Base-by-base conservation (phyloP, 1,140 invertebrate species). In the Drosophila obscura region DNA sequence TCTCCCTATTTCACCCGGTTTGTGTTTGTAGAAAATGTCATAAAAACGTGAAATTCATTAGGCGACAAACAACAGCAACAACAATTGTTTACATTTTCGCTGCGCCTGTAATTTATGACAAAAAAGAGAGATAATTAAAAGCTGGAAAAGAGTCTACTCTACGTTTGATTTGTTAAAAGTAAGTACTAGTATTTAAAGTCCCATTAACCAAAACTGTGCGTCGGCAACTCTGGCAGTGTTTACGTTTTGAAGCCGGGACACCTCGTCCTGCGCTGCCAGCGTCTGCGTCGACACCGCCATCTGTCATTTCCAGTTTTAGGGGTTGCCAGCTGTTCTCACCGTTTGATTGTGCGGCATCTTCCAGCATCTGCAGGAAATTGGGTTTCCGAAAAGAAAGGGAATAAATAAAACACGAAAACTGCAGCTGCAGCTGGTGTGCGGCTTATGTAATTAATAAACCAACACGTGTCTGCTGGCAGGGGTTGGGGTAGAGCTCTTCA, bases 401-500 rank as follows among this genome's bases (percentile, higher is more conserved):
- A 68, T 48, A 46, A 31, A 58, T n/a, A 68, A 62, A 73, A 67
- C 44, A 16, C 44, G 39, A 45, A 39, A 65, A 55, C 53, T 77
- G 79, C 79, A 82, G 79, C 60, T 78, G 78, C 82, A 58, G 74
- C 53, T 59, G 58, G 28, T 24, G 11, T 28, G 22, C 62, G 60
- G 80, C 83, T 87, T 88, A 87, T 87, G 83, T 79, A 88, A 87
- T 88, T 87, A 87, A 88, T 79, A 88, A 84, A 76, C 78, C 78
- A 78, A 88, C 82, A 87, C 82, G 82, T 87, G 82, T 79, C 83
- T 68, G 75, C 19, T 39, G 13, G 35, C 11, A 11, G 11, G 11
- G 52, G 39, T 24, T 31, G 60, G 45, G 24, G 24, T 45, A 41
- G 43, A 28, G 51, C 43, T 46, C 26, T 57, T 39, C 24, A 57